A percentile compares a stretch with the other conserved stretches of the same genome.
Conservation (phyloP, 2,113 vertebrate genomes). For the Engystomops pustulosus region DNA sequence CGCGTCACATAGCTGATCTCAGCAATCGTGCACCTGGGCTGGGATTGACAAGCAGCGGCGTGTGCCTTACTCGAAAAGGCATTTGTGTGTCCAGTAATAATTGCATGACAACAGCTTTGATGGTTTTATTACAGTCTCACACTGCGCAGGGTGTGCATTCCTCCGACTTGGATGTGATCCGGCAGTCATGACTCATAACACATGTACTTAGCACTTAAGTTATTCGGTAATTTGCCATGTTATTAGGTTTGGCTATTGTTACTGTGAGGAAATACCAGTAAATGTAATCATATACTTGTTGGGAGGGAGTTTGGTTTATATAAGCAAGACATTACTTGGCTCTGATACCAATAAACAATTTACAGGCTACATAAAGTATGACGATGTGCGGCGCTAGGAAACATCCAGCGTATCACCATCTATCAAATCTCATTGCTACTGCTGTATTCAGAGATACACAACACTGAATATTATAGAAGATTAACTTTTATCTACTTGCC, state of each 20-base stretch:
- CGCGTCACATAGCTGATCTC: neutral
- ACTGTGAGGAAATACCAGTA: neutral
- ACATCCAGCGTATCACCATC: neutral
- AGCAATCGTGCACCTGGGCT: neutral
- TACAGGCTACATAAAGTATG: neutral
- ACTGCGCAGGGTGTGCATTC: constrained; percentile 14
- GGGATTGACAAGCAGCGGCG: neutral
- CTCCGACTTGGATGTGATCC: constrained; percentile 10
- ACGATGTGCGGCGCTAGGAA: neutral
- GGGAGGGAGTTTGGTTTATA: neutral
- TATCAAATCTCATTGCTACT: neutral
- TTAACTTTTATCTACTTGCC: neutral
- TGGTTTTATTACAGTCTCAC: neutral
- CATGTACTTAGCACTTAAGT: neutral
- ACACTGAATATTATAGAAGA: neutral
- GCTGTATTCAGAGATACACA: neutral
- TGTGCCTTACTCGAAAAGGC: neutral
- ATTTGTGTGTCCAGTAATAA: neutral
- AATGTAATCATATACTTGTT: neutral
- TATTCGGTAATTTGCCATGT: constrained; percentile 18
- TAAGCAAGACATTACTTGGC: neutral
- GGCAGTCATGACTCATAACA: neutral
- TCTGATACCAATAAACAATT: neutral
- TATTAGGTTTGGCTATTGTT: neutral
- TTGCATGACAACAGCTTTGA: neutral